Conservation (phyloP, 2,797 vertebrate genomes). For the Argentina silus region DNA sequence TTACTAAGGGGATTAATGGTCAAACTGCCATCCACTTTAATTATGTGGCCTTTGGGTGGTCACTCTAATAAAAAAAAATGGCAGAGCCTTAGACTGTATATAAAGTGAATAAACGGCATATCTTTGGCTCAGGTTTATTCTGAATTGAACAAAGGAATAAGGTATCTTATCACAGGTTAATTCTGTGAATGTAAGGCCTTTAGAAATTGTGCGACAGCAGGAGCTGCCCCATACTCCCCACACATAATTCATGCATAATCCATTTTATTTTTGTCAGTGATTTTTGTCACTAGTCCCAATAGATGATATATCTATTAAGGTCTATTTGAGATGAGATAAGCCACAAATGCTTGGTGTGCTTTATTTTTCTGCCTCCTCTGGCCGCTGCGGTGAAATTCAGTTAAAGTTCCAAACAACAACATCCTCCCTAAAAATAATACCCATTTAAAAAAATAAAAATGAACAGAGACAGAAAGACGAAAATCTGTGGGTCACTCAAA, state of each 20-base stretch:
- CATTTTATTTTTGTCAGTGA: slow-evolving; percentile 3
- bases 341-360: slow-evolving; percentile 24
- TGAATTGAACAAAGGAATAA: background rate
- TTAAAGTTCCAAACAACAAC: too few species aligned
- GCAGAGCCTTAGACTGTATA: slow-evolving; percentile 12
- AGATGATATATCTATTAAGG: background rate
- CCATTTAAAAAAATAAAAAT: background rate
- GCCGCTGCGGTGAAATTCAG: too few species aligned
- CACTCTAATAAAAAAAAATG: slow-evolving; percentile 34
- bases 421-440: too few species aligned
- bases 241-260: background rate
- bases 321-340: background rate
- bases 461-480: too few species aligned
- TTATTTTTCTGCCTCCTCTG: background rate
- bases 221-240: background rate
- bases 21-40: slow-evolving; percentile 47
- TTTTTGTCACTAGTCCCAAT: background rate
- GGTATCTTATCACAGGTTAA: background rate
- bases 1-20: slow-evolving; percentile 44
- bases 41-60: slow-evolving; percentile 53
- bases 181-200: background rate
- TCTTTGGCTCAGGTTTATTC: slow-evolving; percentile 11
- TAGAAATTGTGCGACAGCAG: background rate
- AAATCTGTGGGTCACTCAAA: too few species aligned
- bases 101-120: slow-evolving; percentile 32